Base-by-base conservation (phyloP, 2,113 vertebrate species). In the Eolophus roseicapilla region DNA sequence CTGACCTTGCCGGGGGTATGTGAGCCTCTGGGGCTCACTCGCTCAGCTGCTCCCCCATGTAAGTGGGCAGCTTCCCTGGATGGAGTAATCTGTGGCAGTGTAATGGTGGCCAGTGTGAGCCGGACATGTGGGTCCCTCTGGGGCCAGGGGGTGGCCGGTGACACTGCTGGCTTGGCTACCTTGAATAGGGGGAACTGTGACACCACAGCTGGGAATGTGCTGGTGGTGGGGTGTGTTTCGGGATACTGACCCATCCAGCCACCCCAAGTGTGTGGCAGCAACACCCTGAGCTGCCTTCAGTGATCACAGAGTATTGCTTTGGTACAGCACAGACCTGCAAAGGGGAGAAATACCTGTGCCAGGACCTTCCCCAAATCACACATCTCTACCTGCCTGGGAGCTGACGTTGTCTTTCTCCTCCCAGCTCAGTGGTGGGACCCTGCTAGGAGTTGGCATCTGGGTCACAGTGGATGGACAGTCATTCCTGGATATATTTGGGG, bases 361-460 rank as follows among this genome's bases (percentile, higher is more conserved):
- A 68, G 29, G 25, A 49, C 27, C 46, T 83, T 62, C 21, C 74
- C 37, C 24, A 25, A 9, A 59, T 8, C 20, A 2, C 31, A 46
- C 28, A 29, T 37, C 47, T 79, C 1, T 4, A 19, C 41, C 63
- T 46, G 1, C n/a, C 23, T 11, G 29, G 31, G 29, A 86, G 69
- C 74, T 96, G 64, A 93, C 6, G 0, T 27, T 82, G 8, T 47
- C 23, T 93, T 41, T 96, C 46, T 91, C 63, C 80, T 65, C 44
- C 60, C 97, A 99, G 99, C 95, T 99, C 4, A 95, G 97, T 17
- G 99, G 99, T 0, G 94, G 93, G 17, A 83, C 97, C 49, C 97
- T 99, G 80, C 86, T 99, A 67, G 98, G 98, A 57, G 96, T 98
- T 94, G 99, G 99, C 31, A 98, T 99, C 96, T 99, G 99, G 99